Evolutionary conservation across 2,888 invertebrate species (phyloP).

Genomic region (Lasioglossum calceatum): DNA sequence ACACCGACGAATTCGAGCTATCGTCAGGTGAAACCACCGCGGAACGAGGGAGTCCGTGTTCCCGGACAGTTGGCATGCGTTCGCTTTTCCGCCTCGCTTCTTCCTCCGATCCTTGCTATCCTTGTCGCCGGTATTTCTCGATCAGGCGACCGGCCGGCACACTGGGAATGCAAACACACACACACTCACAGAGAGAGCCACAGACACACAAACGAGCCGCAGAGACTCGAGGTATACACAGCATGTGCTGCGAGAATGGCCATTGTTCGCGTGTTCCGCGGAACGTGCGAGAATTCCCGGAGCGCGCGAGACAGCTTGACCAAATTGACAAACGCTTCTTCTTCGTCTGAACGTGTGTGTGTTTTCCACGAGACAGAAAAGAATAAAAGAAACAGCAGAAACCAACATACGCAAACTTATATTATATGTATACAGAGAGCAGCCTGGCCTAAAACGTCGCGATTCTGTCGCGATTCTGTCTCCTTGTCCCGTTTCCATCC

Average conservation of each 20-base stretch:
- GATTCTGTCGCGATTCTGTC: not conserved
- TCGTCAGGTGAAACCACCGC: constrained; percentile 23
- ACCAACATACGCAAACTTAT: not conserved
- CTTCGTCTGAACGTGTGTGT: not conserved
- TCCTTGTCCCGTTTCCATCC: not conserved
- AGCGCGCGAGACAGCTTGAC: not conserved
- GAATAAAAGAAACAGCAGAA: not conserved
- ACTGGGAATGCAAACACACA: constrained; percentile 29
- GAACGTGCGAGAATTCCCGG: not conserved
- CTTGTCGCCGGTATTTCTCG: constrained; percentile 41
- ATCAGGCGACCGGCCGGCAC: not conserved
- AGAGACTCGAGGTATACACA: not conserved
- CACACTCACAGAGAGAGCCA: not conserved
- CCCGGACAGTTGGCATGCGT: constrained; percentile 53
- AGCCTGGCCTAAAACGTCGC: not conserved
- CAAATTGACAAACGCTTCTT: not conserved
- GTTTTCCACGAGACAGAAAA: not conserved
- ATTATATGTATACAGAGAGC: not conserved
- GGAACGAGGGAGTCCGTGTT: constrained; percentile 22
- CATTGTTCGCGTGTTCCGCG: not conserved
- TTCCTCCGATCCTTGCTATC: constrained; percentile 39
- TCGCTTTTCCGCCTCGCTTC: constrained; percentile 54
- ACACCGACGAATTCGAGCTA: not conserved
- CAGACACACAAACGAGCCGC: too few relatives aligned
- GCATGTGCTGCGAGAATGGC: constrained; percentile 17